Conservation (phyloP, 2,113 vertebrate species). For the Sciurus niger region DNA sequence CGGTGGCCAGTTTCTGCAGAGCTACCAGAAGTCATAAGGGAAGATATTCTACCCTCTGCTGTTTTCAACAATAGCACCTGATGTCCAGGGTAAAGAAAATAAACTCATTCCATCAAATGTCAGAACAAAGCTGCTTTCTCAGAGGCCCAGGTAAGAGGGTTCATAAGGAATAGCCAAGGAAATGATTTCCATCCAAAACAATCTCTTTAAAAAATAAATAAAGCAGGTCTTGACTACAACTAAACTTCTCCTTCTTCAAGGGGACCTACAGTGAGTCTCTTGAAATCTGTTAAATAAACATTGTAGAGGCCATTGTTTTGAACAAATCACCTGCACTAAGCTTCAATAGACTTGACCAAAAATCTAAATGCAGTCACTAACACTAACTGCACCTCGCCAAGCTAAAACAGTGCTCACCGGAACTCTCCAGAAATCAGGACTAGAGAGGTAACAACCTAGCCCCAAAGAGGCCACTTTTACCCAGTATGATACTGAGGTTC, state of each 20-base stretch:
- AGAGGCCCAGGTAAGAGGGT: conserved; percentile 14
- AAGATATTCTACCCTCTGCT: conserved; percentile 4
- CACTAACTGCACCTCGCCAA: not conserved
- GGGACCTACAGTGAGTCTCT: not conserved
- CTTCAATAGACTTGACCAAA: not conserved
- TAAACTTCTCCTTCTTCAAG: not conserved
- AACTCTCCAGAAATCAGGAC: not conserved
- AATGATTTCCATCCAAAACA: not conserved
- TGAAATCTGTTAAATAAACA: not conserved
- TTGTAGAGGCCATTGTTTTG: not conserved
- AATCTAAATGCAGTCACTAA: not conserved
- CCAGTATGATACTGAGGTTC: not conserved
- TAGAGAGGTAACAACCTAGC: not conserved
- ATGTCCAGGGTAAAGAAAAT: conserved; percentile 67
- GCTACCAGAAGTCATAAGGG: not conserved
- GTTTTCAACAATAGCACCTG: conserved; percentile 53
- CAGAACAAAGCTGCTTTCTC: conserved; percentile 55
- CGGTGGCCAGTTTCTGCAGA: conserved; percentile 15
- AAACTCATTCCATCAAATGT: conserved; percentile 77
- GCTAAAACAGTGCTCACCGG: not conserved
- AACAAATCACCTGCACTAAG: not conserved
- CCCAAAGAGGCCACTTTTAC: not conserved
- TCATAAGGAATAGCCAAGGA: conserved; percentile 67
- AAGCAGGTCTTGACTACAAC: not conserved
- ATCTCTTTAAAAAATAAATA: conserved; percentile 27